Conservation (phyloP, 2,113 vertebrate genomes). For the Coracopsis vasa region DNA sequence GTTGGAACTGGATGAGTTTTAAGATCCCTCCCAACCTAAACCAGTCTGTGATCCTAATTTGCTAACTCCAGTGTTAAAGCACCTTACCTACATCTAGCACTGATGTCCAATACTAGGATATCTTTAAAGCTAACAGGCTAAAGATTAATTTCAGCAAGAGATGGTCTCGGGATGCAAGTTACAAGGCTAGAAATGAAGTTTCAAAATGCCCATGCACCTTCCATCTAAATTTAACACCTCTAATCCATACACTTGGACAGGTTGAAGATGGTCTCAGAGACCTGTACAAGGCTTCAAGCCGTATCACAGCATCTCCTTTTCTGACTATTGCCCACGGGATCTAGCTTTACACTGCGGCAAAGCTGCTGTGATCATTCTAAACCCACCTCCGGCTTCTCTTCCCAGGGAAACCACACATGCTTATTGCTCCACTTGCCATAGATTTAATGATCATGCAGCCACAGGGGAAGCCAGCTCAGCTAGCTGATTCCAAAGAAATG, state of each 20-base stretch:
- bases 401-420: not conserved
- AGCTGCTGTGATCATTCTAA: not conserved
- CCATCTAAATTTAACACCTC: not conserved
- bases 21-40: not conserved
- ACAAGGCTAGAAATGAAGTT: not conserved
- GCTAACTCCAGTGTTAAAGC: not conserved
- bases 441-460: not conserved
- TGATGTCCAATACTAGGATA: not conserved
- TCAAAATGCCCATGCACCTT: not conserved
- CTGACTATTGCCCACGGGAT: not conserved
- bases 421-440: not conserved
- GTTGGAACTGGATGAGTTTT: not conserved
- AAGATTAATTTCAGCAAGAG: not conserved
- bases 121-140: not conserved
- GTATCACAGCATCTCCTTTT: not conserved
- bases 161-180: not conserved
- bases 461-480: not conserved
- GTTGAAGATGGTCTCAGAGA: not conserved
- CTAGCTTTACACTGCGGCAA: not conserved
- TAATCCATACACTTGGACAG: no score
- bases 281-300: not conserved
- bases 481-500: not conserved
- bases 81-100: not conserved
- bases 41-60: not conserved
- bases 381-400: not conserved